A percentile compares a stretch with the other conserved stretches of the same genome.
Evolutionary conservation across 2,797 vertebrate genomes (phyloP).

Genomic region (Babyrousa celebensis): DNA sequence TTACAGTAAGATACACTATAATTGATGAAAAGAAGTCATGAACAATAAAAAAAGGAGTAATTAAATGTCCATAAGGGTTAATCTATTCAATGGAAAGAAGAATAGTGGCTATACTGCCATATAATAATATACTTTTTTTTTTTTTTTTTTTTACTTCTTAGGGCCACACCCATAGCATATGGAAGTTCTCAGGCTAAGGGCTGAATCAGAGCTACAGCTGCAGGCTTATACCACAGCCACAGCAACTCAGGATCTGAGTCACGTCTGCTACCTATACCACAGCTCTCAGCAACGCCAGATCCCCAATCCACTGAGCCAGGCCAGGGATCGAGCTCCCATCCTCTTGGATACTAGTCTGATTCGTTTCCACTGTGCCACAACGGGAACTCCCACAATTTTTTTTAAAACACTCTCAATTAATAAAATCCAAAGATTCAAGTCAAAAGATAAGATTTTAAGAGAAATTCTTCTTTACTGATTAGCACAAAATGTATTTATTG

Average conservation of each 20-base stretch:
- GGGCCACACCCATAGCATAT: too few species aligned
- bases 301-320: too few species aligned
- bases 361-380: too few species aligned
- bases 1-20: slow-evolving; percentile 5
- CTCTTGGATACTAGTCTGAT: too few species aligned
- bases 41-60: neutral
- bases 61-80: slow-evolving; percentile 3
- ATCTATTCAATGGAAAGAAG: neutral
- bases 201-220: too few species aligned
- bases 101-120: neutral
- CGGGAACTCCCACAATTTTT: neutral
- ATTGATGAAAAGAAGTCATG: slow-evolving; percentile 27
- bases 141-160: too few species aligned
- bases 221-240: too few species aligned
- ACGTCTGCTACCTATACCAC: too few species aligned
- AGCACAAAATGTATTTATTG: slow-evolving; percentile 1
- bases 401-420: neutral
- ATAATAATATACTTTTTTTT: neutral
- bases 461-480: slow-evolving; percentile 36
- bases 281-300: too few species aligned
- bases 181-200: too few species aligned
- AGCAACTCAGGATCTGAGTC: too few species aligned
- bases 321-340: too few species aligned
- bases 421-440: slow-evolving; percentile 27
- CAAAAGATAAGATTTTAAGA: neutral